Evolutionary conservation across 2,113 vertebrate genomes (phyloP).

Genomic region (Spea multiplicata): DNA sequence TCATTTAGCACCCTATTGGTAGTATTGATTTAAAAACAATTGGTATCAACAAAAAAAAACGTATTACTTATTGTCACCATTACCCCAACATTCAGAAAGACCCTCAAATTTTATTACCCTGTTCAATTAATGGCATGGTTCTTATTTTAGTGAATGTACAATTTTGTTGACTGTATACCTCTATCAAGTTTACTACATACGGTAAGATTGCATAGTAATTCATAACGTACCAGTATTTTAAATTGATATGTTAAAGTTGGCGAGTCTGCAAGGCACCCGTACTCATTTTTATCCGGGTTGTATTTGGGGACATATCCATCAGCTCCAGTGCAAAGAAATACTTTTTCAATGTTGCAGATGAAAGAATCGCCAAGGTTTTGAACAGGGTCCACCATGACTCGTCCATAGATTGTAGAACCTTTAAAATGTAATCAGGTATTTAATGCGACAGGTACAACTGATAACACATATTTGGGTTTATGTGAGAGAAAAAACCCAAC

Average conservation of each 20-base stretch:
- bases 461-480: too few species aligned
- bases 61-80: too few species aligned
- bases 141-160: background rate
- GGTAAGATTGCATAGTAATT: background rate
- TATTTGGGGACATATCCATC: constrained; percentile 74
- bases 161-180: background rate
- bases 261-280: constrained; percentile 68
- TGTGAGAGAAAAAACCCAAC: too few species aligned
- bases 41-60: too few species aligned
- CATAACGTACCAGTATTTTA: constrained; percentile 67
- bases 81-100: too few species aligned
- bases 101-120: too few species aligned
- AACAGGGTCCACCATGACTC: constrained; percentile 73
- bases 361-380: constrained; percentile 77
- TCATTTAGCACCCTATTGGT: too few species aligned
- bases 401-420: constrained; percentile 67
- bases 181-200: background rate
- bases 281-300: constrained; percentile 68
- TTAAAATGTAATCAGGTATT: background rate
- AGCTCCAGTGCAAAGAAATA: constrained; percentile 74
- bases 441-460: too few species aligned
- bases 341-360: constrained; percentile 71
- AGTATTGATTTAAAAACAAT: too few species aligned
- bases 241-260: constrained; percentile 71
- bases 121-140: too few species aligned